A percentile compares a stretch with the other conserved stretches of the same genome.
phyloP scores from a whole-genome alignment of 2,113 vertebrate genomes.

The Notechis scutatus region DNA sequence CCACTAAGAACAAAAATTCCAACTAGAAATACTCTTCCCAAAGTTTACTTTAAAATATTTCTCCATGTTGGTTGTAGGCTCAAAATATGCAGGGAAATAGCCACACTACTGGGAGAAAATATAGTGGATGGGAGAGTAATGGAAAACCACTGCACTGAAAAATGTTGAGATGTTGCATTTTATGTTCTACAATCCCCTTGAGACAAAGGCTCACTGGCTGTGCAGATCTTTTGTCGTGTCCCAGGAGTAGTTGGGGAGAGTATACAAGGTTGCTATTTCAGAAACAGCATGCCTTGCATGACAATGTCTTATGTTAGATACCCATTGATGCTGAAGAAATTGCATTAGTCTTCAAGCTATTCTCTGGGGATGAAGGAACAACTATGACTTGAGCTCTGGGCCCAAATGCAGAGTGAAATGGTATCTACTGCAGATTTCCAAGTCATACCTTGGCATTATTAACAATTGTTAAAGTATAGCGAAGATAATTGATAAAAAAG shows the following conservation, averaged over 20 bases:
- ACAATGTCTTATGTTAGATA: not conserved
- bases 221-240: not conserved
- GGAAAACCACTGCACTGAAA: not conserved
- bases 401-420: not conserved
- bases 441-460: not conserved
- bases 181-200: not conserved
- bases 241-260: not conserved
- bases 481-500: not conserved
- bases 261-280: not conserved
- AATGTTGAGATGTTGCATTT: not conserved
- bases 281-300: not conserved
- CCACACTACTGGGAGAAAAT: too few species aligned
- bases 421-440: not conserved
- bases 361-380: constrained; percentile 1
- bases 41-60: not conserved
- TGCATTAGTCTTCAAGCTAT: constrained; percentile 5
- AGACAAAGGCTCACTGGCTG: not conserved
- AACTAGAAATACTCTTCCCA: not conserved
- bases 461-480: not conserved
- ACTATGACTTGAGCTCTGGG: not conserved
- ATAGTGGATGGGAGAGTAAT: not conserved
- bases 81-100: not conserved
- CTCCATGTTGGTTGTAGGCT: not conserved
- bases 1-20: not conserved
- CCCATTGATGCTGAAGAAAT: constrained; percentile 14